Conservation (phyloP, 2,888 invertebrate genomes). For the Hylaea fasciaria region DNA sequence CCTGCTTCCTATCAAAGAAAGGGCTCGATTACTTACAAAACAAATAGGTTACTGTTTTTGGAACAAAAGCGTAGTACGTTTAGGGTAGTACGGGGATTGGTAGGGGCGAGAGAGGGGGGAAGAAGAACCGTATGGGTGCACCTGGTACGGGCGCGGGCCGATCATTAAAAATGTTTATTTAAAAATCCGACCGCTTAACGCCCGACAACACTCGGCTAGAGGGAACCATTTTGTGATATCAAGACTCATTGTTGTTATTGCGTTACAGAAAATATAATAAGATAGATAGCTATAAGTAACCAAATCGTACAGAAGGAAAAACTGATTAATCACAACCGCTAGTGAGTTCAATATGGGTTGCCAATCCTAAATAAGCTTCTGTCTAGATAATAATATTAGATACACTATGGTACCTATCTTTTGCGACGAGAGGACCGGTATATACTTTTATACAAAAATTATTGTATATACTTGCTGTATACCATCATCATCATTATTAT, state of each 20-base stretch:
- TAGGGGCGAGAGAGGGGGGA: conserved; percentile 52
- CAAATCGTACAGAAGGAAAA: neutral
- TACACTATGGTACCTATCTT: too few relatives aligned
- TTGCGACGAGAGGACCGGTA: too few relatives aligned
- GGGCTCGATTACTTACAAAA: conserved; percentile 50
- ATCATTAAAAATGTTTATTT: conserved; percentile 86
- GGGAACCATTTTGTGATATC: conserved; percentile 54
- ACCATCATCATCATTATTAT: too few relatives aligned
- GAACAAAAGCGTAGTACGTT: conserved; percentile 74
- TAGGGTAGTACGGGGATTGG: conserved; percentile 30
- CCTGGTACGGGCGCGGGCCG: conserved; percentile 80
- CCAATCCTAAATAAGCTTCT: too few relatives aligned
- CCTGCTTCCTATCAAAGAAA: conserved; percentile 33
- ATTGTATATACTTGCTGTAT: too few relatives aligned
- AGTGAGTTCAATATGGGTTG: too few relatives aligned
- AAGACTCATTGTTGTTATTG: conserved; percentile 31
- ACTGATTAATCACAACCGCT: neutral
- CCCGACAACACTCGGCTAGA: conserved; percentile 56
- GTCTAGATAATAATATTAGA: too few relatives aligned
- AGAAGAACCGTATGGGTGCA: conserved; percentile 78
- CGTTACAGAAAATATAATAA: conserved; percentile 30
- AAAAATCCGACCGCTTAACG: conserved; percentile 84
- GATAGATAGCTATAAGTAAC: conserved; percentile 23
- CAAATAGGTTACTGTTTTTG: conserved; percentile 79
- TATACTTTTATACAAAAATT: too few relatives aligned